These are phyloP conservation scores for Thecophora atra DNA, from an alignment of 2,888 invertebrate genomes.

Conservation along the genomic window DNA sequence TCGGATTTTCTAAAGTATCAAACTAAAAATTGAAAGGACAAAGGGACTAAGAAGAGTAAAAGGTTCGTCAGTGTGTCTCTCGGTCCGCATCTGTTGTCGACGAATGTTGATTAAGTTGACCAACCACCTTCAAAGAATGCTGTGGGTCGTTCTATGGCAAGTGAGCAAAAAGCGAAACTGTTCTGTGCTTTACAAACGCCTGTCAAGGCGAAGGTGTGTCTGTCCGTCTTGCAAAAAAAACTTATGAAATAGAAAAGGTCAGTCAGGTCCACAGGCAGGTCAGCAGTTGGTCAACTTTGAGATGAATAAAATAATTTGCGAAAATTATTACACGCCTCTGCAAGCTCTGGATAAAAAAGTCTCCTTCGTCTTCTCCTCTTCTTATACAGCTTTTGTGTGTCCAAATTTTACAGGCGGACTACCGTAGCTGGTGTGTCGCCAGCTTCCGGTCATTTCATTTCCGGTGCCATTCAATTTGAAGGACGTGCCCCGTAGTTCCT, in stretches of 20 bases:
- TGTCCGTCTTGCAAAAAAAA: neutral
- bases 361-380: neutral
- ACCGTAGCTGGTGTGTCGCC: slow-evolving; percentile 23
- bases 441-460: slow-evolving; percentile 43
- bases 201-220: neutral
- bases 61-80: no score
- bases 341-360: slow-evolving; percentile 14
- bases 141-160: neutral
- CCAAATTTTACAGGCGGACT: neutral
- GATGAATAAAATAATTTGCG: slow-evolving; percentile 29
- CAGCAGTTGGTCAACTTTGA: neutral
- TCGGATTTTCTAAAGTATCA: no score
- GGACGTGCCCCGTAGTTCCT: slow-evolving; percentile 22
- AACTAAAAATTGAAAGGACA: neutral
- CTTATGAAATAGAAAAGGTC: slow-evolving; percentile 18
- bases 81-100: no score
- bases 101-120: slow-evolving; percentile 25
- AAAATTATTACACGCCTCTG: slow-evolving; percentile 10
- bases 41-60: neutral
- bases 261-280: neutral
- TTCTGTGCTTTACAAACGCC: neutral
- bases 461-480: slow-evolving; percentile 31
- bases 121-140: neutral
- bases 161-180: neutral
- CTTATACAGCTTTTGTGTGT: neutral